A percentile compares a stretch with the other conserved stretches of the same genome.
Conservation (phyloP, 2,888 invertebrate genomes). For the Digitonthophagus gazella region DNA sequence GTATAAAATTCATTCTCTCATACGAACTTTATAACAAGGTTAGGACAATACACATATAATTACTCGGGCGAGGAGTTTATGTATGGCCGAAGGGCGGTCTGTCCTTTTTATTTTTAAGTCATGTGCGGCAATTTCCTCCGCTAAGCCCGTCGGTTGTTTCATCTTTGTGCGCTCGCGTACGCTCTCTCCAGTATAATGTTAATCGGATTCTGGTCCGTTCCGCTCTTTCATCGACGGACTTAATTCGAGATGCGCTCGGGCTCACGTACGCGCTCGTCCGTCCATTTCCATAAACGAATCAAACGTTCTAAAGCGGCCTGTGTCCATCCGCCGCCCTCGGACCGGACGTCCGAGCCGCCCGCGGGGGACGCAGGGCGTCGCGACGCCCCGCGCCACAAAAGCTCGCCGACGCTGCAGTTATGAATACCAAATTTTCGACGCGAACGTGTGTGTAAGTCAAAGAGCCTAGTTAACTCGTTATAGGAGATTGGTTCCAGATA, state of each 20-base stretch:
- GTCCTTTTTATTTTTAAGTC: background rate
- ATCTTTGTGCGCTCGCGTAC: background rate
- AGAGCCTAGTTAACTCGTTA: background rate
- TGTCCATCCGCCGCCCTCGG: slow-evolving; percentile 28
- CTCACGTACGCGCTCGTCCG: slow-evolving; percentile 34
- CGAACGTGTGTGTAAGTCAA: background rate
- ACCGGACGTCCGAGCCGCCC: slow-evolving; percentile 26
- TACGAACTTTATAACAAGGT: no score
- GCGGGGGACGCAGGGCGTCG: background rate
- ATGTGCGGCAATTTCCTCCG: background rate
- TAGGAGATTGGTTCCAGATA: no score
- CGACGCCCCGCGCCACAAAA: background rate
- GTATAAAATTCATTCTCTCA: no score
- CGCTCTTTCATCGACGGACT: slow-evolving; percentile 32
- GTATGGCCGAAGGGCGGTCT: background rate
- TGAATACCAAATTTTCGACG: slow-evolving; percentile 13
- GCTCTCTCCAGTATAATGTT: slow-evolving; percentile 26
- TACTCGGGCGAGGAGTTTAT: background rate
- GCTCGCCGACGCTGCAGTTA: slow-evolving; percentile 13
- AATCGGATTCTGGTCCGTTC: slow-evolving; percentile 30
- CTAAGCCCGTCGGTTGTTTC: background rate
- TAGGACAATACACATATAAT: background rate
- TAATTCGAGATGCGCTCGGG: slow-evolving; percentile 34
- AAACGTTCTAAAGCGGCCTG: slow-evolving; percentile 25
- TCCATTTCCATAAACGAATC: slow-evolving; percentile 40